A percentile compares a stretch with the other conserved stretches of the same genome.
phyloP scores from a whole-genome alignment of 2,888 invertebrate genomes.

The Sinelater perroti region DNA sequence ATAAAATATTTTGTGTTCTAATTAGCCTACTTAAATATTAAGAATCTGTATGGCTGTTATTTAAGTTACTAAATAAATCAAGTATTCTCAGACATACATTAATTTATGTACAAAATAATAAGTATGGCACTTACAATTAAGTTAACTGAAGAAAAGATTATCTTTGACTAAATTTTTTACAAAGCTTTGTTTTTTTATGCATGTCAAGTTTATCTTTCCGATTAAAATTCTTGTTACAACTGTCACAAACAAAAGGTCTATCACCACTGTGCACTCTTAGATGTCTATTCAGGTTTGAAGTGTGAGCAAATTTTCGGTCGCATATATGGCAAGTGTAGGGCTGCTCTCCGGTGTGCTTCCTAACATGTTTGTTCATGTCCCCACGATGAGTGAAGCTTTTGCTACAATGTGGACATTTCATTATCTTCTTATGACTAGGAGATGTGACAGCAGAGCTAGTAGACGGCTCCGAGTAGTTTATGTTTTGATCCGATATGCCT shows the following conservation, averaged over 20 bases:
- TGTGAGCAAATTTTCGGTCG: constrained; percentile 54
- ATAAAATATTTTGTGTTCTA: too few relatives aligned
- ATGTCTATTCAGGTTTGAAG: constrained; percentile 80
- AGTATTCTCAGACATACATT: too few relatives aligned
- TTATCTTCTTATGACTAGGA: constrained; percentile 34
- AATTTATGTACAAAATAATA: too few relatives aligned
- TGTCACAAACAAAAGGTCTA: constrained; percentile 67
- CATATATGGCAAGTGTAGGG: constrained; percentile 55
- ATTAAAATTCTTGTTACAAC: constrained; percentile 55
- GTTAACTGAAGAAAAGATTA: too few relatives aligned
- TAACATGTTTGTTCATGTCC: constrained; percentile 57
- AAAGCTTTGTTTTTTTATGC: constrained; percentile 53
- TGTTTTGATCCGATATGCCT: background rate
- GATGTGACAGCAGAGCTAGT: constrained; percentile 2
- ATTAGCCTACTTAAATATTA: too few relatives aligned
- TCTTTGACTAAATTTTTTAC: constrained; percentile 39
- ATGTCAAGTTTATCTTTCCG: constrained; percentile 57
- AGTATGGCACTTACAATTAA: too few relatives aligned
- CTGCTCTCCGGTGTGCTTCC: constrained; percentile 57
- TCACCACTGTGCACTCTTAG: constrained; percentile 80
- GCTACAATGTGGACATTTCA: constrained; percentile 52
- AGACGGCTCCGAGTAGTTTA: background rate
- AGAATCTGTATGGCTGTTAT: too few relatives aligned
- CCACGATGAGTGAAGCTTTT: constrained; percentile 57
- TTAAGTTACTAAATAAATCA: too few relatives aligned